Evolutionary conservation across 2,888 invertebrate genomes (phyloP), one percentile per base, ranked within the genome.

Genomic region (Quadroppia sp.): DNA sequence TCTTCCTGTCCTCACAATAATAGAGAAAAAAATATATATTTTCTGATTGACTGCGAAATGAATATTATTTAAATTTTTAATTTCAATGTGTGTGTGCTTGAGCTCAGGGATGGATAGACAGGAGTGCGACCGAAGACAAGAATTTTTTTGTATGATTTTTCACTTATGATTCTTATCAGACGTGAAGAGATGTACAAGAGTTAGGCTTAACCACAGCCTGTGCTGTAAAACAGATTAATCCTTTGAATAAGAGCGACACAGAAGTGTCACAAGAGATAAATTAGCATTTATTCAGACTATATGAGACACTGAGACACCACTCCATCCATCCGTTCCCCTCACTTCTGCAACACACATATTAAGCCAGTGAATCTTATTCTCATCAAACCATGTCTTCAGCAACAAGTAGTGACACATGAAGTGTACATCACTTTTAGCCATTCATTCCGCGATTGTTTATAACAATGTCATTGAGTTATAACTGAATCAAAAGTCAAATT

Each of bases 381-480:
- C 64, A 28, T 40, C 64, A 64, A 64, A 64, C 36, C 30, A 28
- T 64, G 36, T 64, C 64, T 64, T 64, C 40, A 56, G 64, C 64
- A 64, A 64, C 64, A 64, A 56, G 56, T 56, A 64, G 64, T 64
- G 64, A 64, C 64, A 64, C 64, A 61, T 64, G 36, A 64, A 64
- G 9, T 64, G 30, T 40, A 64, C 30, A 20, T 64, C 56, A 64
- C 40, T 64, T 64, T 23, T 64, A 64, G 20, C 36, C 64, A 64
- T 64, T 64, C 64, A 64, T 64, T 64, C 64, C 36, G 36, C 20
- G 20, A 36, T 64, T 20, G 64, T 64, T 56, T 64, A 64, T 64
- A 36, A 40, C 64, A 40, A 64, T 64, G 64, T 64, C 36, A 64
- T 32, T 32, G 64, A 56, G 56, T 30, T 56, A 56, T 56, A 56